These are phyloP conservation scores for Archocentrus centrarchus DNA, from an alignment of 2,113 vertebrate species.

Conservation along the genomic window DNA sequence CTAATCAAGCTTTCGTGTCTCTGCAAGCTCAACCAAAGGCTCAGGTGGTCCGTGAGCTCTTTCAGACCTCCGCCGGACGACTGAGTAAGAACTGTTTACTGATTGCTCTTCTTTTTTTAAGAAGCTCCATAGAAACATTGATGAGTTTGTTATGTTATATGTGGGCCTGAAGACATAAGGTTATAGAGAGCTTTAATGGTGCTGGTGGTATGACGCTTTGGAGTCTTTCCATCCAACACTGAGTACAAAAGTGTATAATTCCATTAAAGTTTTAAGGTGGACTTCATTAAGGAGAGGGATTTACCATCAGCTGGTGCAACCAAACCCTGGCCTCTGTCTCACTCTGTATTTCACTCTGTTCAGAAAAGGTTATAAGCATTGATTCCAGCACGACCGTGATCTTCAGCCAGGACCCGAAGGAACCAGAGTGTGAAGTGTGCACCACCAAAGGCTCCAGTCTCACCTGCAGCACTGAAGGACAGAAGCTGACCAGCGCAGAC, in stretches of 20 bases:
- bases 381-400: conserved; percentile 52
- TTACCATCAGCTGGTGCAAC: not conserved
- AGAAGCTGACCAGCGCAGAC: conserved; percentile 7
- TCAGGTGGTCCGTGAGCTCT: conserved; percentile 65
- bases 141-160: not conserved
- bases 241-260: not conserved
- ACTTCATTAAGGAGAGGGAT: conserved; percentile 1
- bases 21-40: conserved; percentile 78
- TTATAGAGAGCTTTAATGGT: not conserved
- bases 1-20: conserved; percentile 76
- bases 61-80: conserved; percentile 81
- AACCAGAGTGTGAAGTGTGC: conserved; percentile 73
- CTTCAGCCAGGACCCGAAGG: conserved; percentile 42
- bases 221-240: not conserved
- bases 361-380: conserved; percentile 48
- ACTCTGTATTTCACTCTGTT: not conserved
- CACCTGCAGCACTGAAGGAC: conserved; percentile 40
- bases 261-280: not conserved
- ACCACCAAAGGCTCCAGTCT: conserved; percentile 22
- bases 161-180: not conserved
- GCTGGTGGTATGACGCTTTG: not conserved
- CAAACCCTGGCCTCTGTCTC: not conserved
- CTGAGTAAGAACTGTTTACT: conserved; percentile 79
- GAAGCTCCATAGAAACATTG: not conserved
- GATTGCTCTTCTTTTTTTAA: not conserved